A percentile compares a stretch with the other conserved stretches of the same genome.
Conservation (phyloP, 2,113 vertebrate species). For the Chitala chitala region DNA sequence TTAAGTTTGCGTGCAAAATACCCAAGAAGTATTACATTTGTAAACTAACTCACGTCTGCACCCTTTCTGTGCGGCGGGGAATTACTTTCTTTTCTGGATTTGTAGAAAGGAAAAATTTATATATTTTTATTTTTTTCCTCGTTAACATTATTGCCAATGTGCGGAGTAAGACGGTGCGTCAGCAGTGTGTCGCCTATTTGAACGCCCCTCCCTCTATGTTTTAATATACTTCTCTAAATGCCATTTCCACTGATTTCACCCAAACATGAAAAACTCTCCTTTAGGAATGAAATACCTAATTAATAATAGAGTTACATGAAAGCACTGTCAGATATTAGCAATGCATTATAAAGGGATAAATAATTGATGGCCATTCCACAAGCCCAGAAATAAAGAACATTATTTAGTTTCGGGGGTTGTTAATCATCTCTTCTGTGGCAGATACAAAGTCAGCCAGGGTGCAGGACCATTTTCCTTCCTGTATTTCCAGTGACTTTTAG, state of each 20-base stretch:
- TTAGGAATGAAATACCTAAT: constrained; percentile 43
- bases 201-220: not conserved
- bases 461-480: not conserved
- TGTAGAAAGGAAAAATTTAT: too few relatives aligned
- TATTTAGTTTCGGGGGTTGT: constrained; percentile 17
- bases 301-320: constrained; percentile 50
- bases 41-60: too few relatives aligned
- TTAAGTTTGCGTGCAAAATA: not conserved
- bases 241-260: constrained; percentile 18
- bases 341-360: constrained; percentile 62
- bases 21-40: not conserved
- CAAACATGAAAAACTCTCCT: constrained; percentile 19
- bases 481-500: not conserved
- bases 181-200: not conserved
- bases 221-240: not conserved
- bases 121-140: too few relatives aligned
- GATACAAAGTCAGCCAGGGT: not conserved
- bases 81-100: too few relatives aligned
- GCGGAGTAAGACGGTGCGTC: too few relatives aligned
- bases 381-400: constrained; percentile 21
- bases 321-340: constrained; percentile 57
- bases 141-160: too few relatives aligned
- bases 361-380: constrained; percentile 56
- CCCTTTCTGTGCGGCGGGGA: not conserved
- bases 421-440: not conserved